These are phyloP conservation scores for Plecotus auritus DNA, from an alignment of 2,113 vertebrate species.

Conservation along the genomic window DNA sequence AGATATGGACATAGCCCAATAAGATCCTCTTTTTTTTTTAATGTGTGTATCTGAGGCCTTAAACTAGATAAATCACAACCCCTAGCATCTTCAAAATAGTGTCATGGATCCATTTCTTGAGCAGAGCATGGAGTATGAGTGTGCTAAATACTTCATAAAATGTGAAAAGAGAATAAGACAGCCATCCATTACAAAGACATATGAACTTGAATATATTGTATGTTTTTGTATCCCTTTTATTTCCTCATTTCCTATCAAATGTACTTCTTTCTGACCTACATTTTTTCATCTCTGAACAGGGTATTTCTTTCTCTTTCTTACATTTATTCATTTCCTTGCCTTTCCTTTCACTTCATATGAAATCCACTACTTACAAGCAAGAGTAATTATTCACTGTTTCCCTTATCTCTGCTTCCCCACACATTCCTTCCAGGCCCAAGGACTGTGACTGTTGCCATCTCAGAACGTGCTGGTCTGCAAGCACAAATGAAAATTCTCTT, in stretches of 20 bases:
- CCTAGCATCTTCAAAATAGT: background rate
- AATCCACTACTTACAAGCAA: background rate
- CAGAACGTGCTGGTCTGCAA: background rate
- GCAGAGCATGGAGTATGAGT: background rate
- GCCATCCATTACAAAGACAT: background rate
- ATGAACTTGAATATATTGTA: background rate
- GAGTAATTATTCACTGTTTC: constrained; percentile 14
- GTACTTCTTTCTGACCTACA: background rate
- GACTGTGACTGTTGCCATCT: background rate
- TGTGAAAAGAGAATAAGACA: background rate
- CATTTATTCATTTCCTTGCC: background rate
- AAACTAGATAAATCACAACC: background rate
- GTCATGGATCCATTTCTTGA: background rate
- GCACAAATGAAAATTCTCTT: constrained; percentile 25
- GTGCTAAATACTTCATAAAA: background rate
- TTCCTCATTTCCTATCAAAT: background rate
- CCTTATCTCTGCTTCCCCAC: background rate
- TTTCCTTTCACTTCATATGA: background rate
- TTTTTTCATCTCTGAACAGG: background rate
- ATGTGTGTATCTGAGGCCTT: background rate
- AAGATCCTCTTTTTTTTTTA: background rate
- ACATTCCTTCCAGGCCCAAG: constrained; percentile 20
- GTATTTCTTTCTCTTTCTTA: background rate
- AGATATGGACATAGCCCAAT: background rate
- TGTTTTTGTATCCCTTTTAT: background rate